phyloP scores from a whole-genome alignment of 1,140 invertebrate species.

The Belonocnema kinseyi region DNA sequence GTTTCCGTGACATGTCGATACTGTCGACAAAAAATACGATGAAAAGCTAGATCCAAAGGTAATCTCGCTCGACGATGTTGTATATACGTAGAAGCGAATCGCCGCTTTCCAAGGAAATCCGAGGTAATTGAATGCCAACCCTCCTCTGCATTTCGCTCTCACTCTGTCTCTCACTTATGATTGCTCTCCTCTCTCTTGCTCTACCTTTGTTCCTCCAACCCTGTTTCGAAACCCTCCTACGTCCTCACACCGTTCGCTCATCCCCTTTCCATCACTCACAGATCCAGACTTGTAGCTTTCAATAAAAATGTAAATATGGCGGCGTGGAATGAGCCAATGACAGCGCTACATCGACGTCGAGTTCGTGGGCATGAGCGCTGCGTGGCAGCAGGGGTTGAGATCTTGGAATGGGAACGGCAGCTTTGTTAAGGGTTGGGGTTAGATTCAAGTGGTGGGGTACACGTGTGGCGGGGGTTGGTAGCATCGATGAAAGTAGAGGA shows the following conservation, averaged over 20 bases:
- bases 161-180: conserved; percentile 41
- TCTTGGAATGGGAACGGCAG: conserved; percentile 54
- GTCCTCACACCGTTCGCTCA: conserved; percentile 35
- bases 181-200: conserved; percentile 45
- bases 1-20: conserved; percentile 54
- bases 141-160: conserved; percentile 38
- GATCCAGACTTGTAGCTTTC: conserved; percentile 74
- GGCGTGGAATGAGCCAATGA: conserved; percentile 75
- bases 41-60: conserved; percentile 60
- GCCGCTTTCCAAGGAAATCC: conserved; percentile 72
- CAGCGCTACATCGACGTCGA: conserved; percentile 72
- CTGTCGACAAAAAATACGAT: conserved; percentile 61
- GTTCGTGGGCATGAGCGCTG: conserved; percentile 45
- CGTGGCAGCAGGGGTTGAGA: conserved; percentile 49
- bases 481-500: conserved; percentile 33
- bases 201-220: conserved; percentile 13
- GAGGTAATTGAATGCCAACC: conserved; percentile 74
- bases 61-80: conserved; percentile 68
- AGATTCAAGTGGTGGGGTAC: conserved; percentile 34
- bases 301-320: conserved; percentile 77
- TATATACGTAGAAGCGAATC: conserved; percentile 68
- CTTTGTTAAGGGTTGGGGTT: conserved; percentile 37
- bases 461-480: conserved; percentile 44
- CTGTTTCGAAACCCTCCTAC: conserved; percentile 2
- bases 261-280: conserved; percentile 69